phyloP scores from a whole-genome alignment of 2,888 invertebrate genomes.

The Cryptosula pallasiana region DNA sequence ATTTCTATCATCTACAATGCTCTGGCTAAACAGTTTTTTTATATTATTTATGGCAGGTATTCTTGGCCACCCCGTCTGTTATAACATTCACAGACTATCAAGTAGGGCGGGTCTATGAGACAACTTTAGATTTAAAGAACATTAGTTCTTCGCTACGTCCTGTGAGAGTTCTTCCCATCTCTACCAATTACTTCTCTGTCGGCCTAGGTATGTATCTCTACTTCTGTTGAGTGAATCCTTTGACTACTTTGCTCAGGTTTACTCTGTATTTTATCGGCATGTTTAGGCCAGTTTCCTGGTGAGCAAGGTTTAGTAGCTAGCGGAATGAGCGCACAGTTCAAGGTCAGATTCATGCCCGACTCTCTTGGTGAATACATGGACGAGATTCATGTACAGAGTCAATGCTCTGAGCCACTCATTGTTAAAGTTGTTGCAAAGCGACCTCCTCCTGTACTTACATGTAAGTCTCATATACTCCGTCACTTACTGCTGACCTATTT shows the following conservation, averaged over 20 bases:
- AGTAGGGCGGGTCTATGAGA: constrained; percentile 52
- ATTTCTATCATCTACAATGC: not conserved
- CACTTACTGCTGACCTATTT: no score
- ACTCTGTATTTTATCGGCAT: no score
- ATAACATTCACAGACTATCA: constrained; percentile 46
- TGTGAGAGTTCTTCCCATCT: constrained; percentile 47
- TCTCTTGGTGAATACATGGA: constrained; percentile 49
- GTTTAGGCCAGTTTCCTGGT: constrained; percentile 51
- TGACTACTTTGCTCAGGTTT: no score
- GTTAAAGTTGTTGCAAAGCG: constrained; percentile 42
- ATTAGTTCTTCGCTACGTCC: constrained; percentile 46
- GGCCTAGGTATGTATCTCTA: constrained; percentile 50
- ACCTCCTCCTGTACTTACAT: constrained; percentile 44
- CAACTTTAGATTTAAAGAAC: constrained; percentile 50
- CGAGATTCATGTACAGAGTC: constrained; percentile 46
- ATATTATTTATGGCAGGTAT: constrained; percentile 30
- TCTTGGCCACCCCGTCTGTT: constrained; percentile 44
- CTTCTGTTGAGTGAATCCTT: no score
- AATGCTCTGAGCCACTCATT: constrained; percentile 38
- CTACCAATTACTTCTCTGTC: constrained; percentile 46
- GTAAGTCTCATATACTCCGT: no score
- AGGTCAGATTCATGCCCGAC: constrained; percentile 51
- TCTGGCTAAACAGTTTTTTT: not conserved
- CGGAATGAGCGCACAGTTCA: constrained; percentile 51
- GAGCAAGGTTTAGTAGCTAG: constrained; percentile 51